Conservation (phyloP, 2,113 vertebrate genomes). For the Abramis brama region DNA sequence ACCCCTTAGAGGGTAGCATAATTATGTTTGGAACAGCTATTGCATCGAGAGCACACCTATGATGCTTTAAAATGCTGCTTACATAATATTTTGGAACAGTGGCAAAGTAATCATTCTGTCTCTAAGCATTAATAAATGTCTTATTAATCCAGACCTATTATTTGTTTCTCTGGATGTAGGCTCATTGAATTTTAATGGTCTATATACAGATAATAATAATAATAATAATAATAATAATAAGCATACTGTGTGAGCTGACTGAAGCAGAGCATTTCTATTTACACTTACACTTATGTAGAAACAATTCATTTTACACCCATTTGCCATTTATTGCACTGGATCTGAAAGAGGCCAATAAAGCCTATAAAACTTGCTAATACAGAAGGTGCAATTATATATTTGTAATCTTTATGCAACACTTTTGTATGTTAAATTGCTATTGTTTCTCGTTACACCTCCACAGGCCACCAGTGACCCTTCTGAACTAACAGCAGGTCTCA, state of each 20-base stretch:
- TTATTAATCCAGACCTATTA: background rate
- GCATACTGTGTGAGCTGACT: background rate
- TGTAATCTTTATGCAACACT: background rate
- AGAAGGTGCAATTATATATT: background rate
- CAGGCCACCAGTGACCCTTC: conserved; percentile 25
- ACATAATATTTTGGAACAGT: background rate
- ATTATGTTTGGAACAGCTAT: background rate
- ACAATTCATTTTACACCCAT: background rate
- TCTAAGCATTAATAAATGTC: background rate
- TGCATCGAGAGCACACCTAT: background rate
- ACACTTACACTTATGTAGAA: background rate
- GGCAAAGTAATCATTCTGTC: background rate
- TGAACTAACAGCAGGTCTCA: conserved; percentile 21
- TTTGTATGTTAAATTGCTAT: conserved; percentile 7
- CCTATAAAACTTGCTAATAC: background rate
- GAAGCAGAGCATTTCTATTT: background rate
- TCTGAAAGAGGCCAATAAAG: background rate
- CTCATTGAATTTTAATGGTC: background rate
- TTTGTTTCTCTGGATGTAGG: background rate
- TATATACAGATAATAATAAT: background rate
- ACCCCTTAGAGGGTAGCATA: background rate
- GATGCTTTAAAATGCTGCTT: background rate
- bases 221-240: background rate
- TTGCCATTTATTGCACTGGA: background rate
- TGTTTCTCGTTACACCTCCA: background rate